Percentiles rank a stretch among this genome's conserved stretches.
Conservation (phyloP, 1,140 invertebrate genomes). For the Harpegnathos saltator region DNA sequence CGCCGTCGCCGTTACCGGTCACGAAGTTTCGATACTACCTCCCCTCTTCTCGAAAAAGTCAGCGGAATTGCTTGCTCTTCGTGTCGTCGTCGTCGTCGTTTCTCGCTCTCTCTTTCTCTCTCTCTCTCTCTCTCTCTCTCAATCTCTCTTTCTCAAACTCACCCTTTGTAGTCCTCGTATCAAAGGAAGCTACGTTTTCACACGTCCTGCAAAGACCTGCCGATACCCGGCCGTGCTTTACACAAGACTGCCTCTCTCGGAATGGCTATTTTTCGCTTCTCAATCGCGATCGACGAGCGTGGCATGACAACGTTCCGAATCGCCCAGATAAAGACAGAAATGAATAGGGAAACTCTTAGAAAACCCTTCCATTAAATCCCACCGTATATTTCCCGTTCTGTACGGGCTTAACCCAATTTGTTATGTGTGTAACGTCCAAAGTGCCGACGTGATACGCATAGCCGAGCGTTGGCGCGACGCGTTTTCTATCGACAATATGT, state of each 20-base stretch:
- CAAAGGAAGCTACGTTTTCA: slow-evolving; percentile 31
- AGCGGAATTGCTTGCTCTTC: background rate
- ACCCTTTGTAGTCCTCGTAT: slow-evolving; percentile 16
- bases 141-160: background rate
- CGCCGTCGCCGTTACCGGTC: slow-evolving; percentile 26
- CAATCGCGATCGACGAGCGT: slow-evolving; percentile 3
- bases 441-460: too few relatives aligned
- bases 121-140: background rate
- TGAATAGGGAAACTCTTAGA: slow-evolving; percentile 3
- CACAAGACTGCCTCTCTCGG: background rate
- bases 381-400: background rate
- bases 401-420: too few relatives aligned
- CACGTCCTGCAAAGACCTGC: slow-evolving; percentile 18
- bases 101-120: too few relatives aligned
- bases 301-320: slow-evolving; percentile 20
- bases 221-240: slow-evolving; percentile 26
- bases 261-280: slow-evolving; percentile 31
- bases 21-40: slow-evolving; percentile 16
- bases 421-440: too few relatives aligned
- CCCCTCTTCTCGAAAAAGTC: background rate
- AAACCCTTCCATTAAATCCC: background rate
- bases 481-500: too few relatives aligned
- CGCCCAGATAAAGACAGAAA: background rate
- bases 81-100: background rate
- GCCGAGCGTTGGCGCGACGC: too few relatives aligned